Evolutionary conservation across 2,113 vertebrate species (phyloP), one percentile per base, ranked within the genome.

Genomic region (Cacatua alba): DNA sequence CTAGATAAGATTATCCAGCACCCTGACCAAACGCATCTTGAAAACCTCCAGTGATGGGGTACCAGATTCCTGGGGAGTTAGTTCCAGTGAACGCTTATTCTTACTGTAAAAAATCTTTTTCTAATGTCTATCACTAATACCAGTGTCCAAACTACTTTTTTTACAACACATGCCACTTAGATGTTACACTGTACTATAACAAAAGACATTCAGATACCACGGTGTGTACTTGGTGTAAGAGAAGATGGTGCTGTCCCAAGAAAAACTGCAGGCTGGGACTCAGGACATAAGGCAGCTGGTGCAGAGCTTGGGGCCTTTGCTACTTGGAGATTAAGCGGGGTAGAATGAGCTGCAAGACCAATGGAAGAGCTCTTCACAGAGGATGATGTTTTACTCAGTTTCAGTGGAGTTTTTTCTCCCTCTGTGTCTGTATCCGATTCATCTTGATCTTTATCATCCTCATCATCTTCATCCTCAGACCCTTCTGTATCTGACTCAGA

Each of bases 401-500:
- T 99, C 91, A 97, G 95, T 20, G 96, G 93, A 62, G 97, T 94
- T 97, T 98, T 98, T 88, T 99, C 98, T 95, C 98, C 98, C 71
- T 99, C 98, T 7, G 98, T 98, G 78, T 99, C 98, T 6, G 98
- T 98, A 97, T 99, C 98, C 0, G 98, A 98, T 95, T 99, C 98
- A 68, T 98, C 98, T 64, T 97, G 98, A 91, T 99, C 98, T 97
- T 98, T 98, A 98, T 98, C 96, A 93, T 98, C 98, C 79, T 99
- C 98, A 78, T 98, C 98, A 91, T 99, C 98, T 86, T 98, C 98
- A 79, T 99, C 98, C 92, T 99, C 99, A 62, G 99, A 99, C 82
- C 97, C 98, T 90, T 99, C 99, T 46, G 99, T 98, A 97, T 99
- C 99, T 43, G 98, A 99, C 72, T 99, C 99, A 91, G 98, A 98